phyloP scores from a whole-genome alignment of 2,113 vertebrate genomes.

The Apteryx mantelli region DNA sequence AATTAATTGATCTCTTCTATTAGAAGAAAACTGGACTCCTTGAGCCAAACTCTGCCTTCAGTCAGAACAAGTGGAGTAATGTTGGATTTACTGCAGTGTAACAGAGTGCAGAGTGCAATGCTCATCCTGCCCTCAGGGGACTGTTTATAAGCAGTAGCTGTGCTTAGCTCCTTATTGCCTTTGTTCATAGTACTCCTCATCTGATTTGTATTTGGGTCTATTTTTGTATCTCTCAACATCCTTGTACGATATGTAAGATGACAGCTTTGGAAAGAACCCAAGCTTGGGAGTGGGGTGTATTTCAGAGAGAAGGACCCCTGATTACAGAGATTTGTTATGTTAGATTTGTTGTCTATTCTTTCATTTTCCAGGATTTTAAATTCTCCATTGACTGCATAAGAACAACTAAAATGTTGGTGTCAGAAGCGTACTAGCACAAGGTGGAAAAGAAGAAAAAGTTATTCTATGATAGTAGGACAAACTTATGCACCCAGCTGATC shows the following conservation, averaged over 20 bases:
- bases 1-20: not conserved
- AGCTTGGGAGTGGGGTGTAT: not conserved
- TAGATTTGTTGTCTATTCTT: not conserved
- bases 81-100: not conserved
- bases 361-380: not conserved
- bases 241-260: not conserved
- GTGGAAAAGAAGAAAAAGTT: not conserved
- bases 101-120: not conserved
- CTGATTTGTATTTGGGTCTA: slow-evolving; percentile 26
- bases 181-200: slow-evolving; percentile 18
- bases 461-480: not conserved
- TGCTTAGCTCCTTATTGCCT: not conserved
- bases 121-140: not conserved
- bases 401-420: not conserved
- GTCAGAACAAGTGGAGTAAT: accelerated
- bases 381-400: not conserved
- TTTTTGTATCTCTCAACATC: not conserved
- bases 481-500: not conserved
- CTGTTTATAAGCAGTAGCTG: not conserved
- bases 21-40: not conserved
- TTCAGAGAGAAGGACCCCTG: not conserved
- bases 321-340: not conserved
- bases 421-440: not conserved
- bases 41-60: not conserved
- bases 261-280: not conserved